Base-by-base conservation (phyloP, 2,888 invertebrate genomes). In the Agrypnus murinus region DNA sequence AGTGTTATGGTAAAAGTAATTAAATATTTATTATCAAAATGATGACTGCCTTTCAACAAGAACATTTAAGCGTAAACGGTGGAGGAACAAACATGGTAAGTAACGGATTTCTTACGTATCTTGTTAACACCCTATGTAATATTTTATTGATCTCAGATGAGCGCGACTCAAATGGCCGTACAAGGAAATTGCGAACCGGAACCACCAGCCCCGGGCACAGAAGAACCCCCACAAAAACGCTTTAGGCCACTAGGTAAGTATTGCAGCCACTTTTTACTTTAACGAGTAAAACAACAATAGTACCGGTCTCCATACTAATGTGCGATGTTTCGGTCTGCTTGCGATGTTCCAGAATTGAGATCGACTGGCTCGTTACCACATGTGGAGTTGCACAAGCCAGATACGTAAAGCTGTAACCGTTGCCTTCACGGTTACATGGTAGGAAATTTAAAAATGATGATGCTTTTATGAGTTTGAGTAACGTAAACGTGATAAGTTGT, bases 301-400 rank as follows among this genome's bases (percentile, higher is more conserved):
- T 80, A 79, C 77, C 77, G 79, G 80, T 81, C 80, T 79, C 80
- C 82, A 75, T 75, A 84, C 85, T 86, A 86, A 86, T 86, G 82
- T 84, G 85, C 83, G 85, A 81, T 85, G 83, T 82, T 81, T 81
- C 82, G 82, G 83, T 86, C 86, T 86, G 86, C 86, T 86, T 86
- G 86, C 86, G 86, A 86, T 86, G 86, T 86, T 86, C 84, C 86
- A 86, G 86, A 85, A 83, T 81, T 82, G 84, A 82, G 83, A 84
- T 81, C 83, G 79, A 76, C 84, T 83, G 81, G 81, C 78, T 82
- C 81, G 83, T 83, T 81, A 81, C 82, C 83, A 80, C 81, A 78
- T 80, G 77, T 81, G 83, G 84, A 83, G 81, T 83, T 78, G 80
- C 81, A 75, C 77, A 77, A 74, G 77, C 77, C 76, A 75, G 76